Base-by-base conservation (phyloP, 1,140 invertebrate genomes). In the Papilio glaucus region DNA sequence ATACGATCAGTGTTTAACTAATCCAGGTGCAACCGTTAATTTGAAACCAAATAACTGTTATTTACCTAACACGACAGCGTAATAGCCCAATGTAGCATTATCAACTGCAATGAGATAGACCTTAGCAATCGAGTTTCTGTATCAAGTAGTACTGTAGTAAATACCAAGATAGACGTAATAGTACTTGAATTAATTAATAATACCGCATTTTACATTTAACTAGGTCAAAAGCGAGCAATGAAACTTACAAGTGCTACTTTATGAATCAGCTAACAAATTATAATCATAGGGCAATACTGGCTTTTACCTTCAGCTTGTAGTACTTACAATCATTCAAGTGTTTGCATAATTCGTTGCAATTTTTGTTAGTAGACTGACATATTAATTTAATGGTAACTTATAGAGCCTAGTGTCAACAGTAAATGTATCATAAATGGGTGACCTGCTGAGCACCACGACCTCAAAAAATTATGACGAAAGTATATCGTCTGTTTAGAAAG, bases 111-210 rank as follows among this genome's bases (percentile, higher is more conserved):
- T n/a, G n/a, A 13, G 63, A 18, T 12, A 67, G 63, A 69, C 65
- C 26, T 49, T 33, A 41, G 65, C 12, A 69, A 42, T 33, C 13
- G 13, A 15, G 24, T 37, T 53, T 49, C 42, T 68, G 42, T 53
- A 42, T 33, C 6, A 33, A 69, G 12, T 45, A 49, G 24, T 42
- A 42, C 1, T 29, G 39, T 49, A 63, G 61, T 63, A 63, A 63
- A 49, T 69, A 68, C 65, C 65, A 45, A 41, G 24, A 26, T 18
- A 38, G 9, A 29, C 65, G 24, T 69, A 33, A 69, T 69, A 69
- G 41, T 69, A 53, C 42, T 49, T 37, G 42, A 69, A 33, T 69
- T 53, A 49, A 68, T 49, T 68, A 68, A 67, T 29, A 45, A 69
- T 37, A 15, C 9, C 21, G n/a, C 1, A 68, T 68, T 68, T 68